Evolutionary conservation across 2,797 vertebrate species (phyloP).

Genomic region (Yasuhikotakia modesta): DNA sequence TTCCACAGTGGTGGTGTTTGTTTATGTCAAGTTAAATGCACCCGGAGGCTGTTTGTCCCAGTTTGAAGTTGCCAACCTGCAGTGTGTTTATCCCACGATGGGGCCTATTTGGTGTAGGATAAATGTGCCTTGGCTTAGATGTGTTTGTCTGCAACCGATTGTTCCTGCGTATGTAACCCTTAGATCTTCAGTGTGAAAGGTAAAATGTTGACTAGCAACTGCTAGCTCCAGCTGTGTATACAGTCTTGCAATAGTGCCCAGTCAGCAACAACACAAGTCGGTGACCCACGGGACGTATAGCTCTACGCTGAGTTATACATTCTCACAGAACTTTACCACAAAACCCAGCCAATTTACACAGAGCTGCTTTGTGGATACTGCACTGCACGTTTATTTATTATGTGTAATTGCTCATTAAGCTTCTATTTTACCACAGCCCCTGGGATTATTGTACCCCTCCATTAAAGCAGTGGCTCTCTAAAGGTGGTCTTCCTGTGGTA

Average conservation of each 20-base stretch:
- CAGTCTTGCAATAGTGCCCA: not conserved
- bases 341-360: slow-evolving; percentile 6
- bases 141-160: slow-evolving; percentile 1
- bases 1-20: slow-evolving; percentile 39
- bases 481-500: not conserved
- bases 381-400: slow-evolving; percentile 39
- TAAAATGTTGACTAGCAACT: slow-evolving; percentile 21
- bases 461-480: slow-evolving; percentile 17
- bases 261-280: slow-evolving; percentile 35
- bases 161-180: slow-evolving; percentile 13
- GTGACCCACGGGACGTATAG: slow-evolving; percentile 31
- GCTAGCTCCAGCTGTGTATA: slow-evolving; percentile 19
- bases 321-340: not conserved
- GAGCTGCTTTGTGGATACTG: slow-evolving; percentile 11
- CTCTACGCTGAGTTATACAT: too few species aligned
- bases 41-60: slow-evolving; percentile 44
- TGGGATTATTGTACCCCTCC: slow-evolving; percentile 1
- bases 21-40: slow-evolving; percentile 43
- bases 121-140: slow-evolving; percentile 24
- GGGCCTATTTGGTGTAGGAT: slow-evolving; percentile 22
- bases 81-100: slow-evolving; percentile 32
- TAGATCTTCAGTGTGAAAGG: slow-evolving; percentile 7
- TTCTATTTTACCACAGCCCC: not conserved
- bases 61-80: slow-evolving; percentile 20
- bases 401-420: slow-evolving; percentile 43